phyloP scores from a whole-genome alignment of 2,113 vertebrate species.

The Daphoenositta chrysoptera region DNA sequence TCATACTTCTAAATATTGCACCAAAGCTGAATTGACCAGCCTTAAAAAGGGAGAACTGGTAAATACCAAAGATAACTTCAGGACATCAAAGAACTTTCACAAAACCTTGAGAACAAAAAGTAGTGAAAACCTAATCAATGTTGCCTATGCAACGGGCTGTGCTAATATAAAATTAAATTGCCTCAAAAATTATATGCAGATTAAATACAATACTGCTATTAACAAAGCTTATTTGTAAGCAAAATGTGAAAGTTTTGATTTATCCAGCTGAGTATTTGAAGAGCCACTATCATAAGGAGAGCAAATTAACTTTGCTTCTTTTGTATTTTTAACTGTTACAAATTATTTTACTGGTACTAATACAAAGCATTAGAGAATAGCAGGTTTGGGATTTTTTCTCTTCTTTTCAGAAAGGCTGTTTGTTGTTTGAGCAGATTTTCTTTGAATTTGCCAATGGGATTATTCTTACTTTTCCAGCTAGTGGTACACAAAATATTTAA shows the following conservation, averaged over 20 bases:
- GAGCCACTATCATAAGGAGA: not conserved
- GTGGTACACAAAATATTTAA: not conserved
- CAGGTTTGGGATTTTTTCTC: not conserved
- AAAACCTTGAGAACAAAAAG: not conserved
- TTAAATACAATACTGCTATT: slow-evolving; percentile 5
- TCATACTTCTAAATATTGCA: not conserved
- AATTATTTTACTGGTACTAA: slow-evolving; percentile 25
- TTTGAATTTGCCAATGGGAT: slow-evolving; percentile 14
- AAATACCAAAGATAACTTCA: slow-evolving; percentile 8
- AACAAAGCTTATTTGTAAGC: slow-evolving; percentile 43
- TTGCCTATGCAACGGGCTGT: not conserved
- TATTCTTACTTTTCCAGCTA: slow-evolving; percentile 5
- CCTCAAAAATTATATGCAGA: slow-evolving; percentile 13
- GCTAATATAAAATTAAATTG: slow-evolving; percentile 19
- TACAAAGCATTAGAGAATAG: slow-evolving; percentile 17
- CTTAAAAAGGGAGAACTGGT: not conserved
- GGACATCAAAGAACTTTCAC: not conserved
- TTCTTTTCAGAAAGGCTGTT: not conserved
- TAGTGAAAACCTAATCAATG: not conserved
- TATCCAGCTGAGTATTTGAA: slow-evolving; percentile 19
- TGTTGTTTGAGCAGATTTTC: not conserved
- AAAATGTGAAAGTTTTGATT: slow-evolving; percentile 40
- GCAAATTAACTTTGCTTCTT: slow-evolving; percentile 28
- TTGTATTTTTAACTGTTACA: slow-evolving; percentile 33
- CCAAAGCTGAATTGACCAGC: not conserved